phyloP scores from a whole-genome alignment of 1,140 invertebrate genomes.

The Heliconius nattereri region DNA sequence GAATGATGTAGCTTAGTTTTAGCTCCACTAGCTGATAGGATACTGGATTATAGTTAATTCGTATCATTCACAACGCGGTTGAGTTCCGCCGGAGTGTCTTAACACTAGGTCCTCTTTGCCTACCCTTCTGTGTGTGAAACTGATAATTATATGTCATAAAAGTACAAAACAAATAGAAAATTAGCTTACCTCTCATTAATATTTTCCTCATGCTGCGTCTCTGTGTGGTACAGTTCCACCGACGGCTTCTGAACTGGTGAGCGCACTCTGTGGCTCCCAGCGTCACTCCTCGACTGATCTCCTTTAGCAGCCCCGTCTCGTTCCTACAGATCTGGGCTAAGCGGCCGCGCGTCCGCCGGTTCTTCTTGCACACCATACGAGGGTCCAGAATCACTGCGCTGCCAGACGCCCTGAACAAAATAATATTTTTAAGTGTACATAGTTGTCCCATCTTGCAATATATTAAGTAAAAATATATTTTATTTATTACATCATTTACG shows the following conservation, averaged over 20 bases:
- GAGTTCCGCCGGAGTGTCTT: no score
- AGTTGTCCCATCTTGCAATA: no score
- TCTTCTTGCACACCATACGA: constrained; percentile 90
- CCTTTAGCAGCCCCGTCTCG: constrained; percentile 87
- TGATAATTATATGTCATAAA: no score
- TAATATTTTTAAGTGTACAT: not conserved
- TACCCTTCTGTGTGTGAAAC: no score
- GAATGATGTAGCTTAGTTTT: no score
- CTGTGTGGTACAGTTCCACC: constrained; percentile 92
- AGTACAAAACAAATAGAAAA: not conserved
- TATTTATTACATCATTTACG: no score
- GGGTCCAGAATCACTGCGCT: constrained; percentile 94
- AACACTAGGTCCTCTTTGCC: no score
- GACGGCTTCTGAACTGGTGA: constrained; percentile 90
- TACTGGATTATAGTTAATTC: no score
- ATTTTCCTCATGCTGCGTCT: constrained; percentile 90
- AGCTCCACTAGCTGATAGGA: no score
- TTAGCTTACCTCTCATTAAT: constrained; percentile 86
- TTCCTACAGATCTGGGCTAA: constrained; percentile 89
- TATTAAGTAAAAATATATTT: no score
- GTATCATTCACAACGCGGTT: no score
- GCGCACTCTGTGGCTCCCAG: constrained; percentile 92
- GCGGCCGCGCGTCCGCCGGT: constrained; percentile 86
- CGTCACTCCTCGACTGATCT: constrained; percentile 89
- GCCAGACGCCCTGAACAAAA: constrained; percentile 84